Conservation (phyloP, 1,140 invertebrate species). For the Chironomus tepperi region DNA sequence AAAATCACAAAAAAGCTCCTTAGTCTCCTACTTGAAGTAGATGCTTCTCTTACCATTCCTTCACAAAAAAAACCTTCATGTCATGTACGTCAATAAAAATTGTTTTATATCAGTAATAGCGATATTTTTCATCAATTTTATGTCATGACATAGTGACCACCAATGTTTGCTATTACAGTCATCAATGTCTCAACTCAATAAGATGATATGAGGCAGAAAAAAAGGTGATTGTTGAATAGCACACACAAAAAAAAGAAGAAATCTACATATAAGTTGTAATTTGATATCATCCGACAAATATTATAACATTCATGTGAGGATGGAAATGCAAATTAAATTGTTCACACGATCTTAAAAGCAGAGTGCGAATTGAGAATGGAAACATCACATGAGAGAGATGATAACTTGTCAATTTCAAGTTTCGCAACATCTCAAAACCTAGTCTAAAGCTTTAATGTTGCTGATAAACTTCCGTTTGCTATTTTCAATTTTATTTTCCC, state of each 20-base stretch:
- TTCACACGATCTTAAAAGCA: constrained; percentile 12
- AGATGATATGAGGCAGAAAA: not conserved
- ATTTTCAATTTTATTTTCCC: not conserved
- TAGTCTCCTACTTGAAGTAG: too few relatives aligned
- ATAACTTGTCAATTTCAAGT: constrained; percentile 13
- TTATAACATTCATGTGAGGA: not conserved
- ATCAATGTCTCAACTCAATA: not conserved
- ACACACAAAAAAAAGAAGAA: too few relatives aligned
- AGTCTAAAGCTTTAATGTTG: not conserved
- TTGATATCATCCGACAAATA: not conserved
- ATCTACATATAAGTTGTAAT: not conserved
- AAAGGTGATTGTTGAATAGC: too few relatives aligned
- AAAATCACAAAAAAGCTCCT: too few relatives aligned
- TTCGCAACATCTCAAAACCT: not conserved
- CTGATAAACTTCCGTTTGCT: constrained; percentile 6
- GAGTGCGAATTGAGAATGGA: not conserved
- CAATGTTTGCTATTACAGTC: not conserved
- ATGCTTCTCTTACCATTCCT: too few relatives aligned
- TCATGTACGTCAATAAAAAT: not conserved
- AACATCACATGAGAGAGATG: constrained; percentile 6
- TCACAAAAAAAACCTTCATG: not conserved
- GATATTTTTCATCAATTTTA: constrained; percentile 7
- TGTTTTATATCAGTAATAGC: not conserved
- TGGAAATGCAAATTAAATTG: constrained; percentile 14
- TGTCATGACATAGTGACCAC: constrained; percentile 11